Percentiles rank a stretch among this genome's conserved stretches.
Evolutionary conservation across 2,888 invertebrate species (phyloP).

Genomic region (Dasypolia templi): DNA sequence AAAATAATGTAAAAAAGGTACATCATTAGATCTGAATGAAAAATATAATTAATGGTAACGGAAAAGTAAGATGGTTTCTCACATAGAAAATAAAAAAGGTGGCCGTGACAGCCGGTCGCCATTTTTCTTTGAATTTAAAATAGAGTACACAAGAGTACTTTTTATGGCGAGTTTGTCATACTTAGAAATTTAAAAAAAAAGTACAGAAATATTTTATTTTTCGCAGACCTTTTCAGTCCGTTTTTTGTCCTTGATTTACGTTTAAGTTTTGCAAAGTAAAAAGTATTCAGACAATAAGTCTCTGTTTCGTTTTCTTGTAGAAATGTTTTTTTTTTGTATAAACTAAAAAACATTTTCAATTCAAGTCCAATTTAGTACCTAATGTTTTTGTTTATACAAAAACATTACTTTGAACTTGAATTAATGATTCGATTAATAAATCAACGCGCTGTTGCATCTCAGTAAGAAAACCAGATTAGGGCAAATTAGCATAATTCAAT

Average conservation of each 20-base stretch:
- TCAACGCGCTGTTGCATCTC: conserved; percentile 19
- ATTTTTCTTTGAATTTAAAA: conserved; percentile 50
- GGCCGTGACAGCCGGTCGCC: conserved; percentile 18
- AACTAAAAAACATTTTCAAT: too few relatives aligned
- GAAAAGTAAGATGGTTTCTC: conserved; percentile 40
- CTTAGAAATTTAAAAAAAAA: conserved; percentile 22
- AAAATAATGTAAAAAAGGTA: conserved; percentile 54
- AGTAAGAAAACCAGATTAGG: conserved; percentile 28
- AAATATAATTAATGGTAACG: conserved; percentile 43
- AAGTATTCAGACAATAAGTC: neutral
- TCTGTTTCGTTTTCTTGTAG: conserved; percentile 8
- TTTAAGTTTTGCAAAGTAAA: conserved; percentile 1
- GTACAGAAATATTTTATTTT: conserved; percentile 16
- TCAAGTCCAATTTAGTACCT: too few relatives aligned
- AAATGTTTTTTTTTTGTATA: too few relatives aligned
- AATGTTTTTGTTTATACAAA: conserved; percentile 1
- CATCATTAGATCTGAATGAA: conserved; percentile 55
- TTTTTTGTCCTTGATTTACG: conserved; percentile 14
- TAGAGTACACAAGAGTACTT: conserved; percentile 29
- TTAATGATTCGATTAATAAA: conserved; percentile 29
- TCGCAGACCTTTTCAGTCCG: conserved; percentile 9
- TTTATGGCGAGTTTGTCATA: conserved; percentile 24
- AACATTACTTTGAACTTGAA: conserved; percentile 8
- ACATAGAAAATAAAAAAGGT: conserved; percentile 43
- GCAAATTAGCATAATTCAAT: conserved; percentile 33